These are phyloP conservation scores for Holotrichia oblita DNA, from an alignment of 1,140 invertebrate genomes.

Conservation along the genomic window DNA sequence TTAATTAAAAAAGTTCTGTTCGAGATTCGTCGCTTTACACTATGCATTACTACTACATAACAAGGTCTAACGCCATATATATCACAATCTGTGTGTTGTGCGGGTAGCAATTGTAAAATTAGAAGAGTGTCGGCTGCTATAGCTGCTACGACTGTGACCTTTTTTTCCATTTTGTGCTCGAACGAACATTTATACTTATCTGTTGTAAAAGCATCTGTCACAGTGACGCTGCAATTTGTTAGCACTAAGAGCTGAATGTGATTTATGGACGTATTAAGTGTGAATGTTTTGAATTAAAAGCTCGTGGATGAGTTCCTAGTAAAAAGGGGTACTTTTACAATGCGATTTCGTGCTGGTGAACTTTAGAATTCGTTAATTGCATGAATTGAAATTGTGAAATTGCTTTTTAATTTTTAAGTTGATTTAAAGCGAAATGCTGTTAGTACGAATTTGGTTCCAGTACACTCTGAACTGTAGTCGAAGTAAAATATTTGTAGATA, in stretches of 20 bases:
- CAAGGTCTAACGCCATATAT: not conserved
- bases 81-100: not conserved
- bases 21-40: not conserved
- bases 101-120: constrained; percentile 19
- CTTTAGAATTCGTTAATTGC: not conserved
- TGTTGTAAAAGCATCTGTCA: constrained; percentile 29
- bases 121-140: not conserved
- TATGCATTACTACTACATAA: not conserved
- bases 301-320: not conserved
- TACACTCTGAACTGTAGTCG: too few species aligned
- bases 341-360: not conserved
- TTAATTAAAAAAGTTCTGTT: constrained; percentile 32
- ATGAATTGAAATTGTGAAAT: not conserved
- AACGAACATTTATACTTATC: constrained; percentile 7
- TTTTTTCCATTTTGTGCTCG: constrained; percentile 1
- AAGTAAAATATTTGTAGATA: too few species aligned
- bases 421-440: too few species aligned
- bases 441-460: too few species aligned
- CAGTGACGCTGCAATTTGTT: constrained; percentile 25
- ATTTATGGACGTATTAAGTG: constrained; percentile 20
- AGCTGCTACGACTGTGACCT: not conserved
- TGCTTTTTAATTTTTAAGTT: too few species aligned
- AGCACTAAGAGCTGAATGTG: not conserved
- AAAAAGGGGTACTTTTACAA: not conserved
- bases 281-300: not conserved